phyloP scores from a whole-genome alignment of 2,113 vertebrate genomes.

The Dryoscopus gambensis region DNA sequence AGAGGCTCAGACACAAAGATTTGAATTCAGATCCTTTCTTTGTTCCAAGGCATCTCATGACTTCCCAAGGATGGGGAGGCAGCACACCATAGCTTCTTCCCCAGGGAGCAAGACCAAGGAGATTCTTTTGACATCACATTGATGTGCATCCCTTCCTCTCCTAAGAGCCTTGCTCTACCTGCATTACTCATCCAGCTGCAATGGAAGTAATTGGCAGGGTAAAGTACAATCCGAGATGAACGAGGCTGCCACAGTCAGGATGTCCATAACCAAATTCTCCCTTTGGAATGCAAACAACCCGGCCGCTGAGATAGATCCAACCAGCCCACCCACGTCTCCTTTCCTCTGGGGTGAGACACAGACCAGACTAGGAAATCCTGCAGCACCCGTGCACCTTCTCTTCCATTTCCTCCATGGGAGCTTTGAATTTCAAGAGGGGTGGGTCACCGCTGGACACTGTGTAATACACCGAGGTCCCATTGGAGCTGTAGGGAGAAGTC shows the following conservation, averaged over 20 bases:
- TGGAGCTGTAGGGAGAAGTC: constrained; percentile 88
- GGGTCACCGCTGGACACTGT: constrained; percentile 92
- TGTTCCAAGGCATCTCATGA: neutral
- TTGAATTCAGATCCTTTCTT: neutral
- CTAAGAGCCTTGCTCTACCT: neutral
- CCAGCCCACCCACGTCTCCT: neutral
- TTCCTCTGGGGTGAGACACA: neutral
- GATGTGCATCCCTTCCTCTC: neutral
- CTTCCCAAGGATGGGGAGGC: neutral
- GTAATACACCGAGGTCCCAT: constrained; percentile 88
- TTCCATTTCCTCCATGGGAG: constrained; percentile 89
- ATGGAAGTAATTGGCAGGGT: neutral
- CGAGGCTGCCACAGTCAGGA: neutral
- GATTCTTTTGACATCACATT: neutral
- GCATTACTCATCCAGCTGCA: neutral
- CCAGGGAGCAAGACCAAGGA: neutral
- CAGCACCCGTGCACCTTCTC: constrained; percentile 87
- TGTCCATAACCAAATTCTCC: neutral
- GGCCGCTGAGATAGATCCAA: neutral
- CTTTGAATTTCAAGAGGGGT: constrained; percentile 90
- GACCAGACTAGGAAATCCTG: constrained; percentile 82
- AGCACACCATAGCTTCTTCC: neutral
- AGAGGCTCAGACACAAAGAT: constrained; percentile 5
- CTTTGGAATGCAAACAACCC: constrained; percentile 12
- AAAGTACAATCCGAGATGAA: constrained; percentile 15